These are phyloP conservation scores for Trachymyrmex septentrionalis DNA, from an alignment of 1,140 invertebrate genomes.

Conservation along the genomic window DNA sequence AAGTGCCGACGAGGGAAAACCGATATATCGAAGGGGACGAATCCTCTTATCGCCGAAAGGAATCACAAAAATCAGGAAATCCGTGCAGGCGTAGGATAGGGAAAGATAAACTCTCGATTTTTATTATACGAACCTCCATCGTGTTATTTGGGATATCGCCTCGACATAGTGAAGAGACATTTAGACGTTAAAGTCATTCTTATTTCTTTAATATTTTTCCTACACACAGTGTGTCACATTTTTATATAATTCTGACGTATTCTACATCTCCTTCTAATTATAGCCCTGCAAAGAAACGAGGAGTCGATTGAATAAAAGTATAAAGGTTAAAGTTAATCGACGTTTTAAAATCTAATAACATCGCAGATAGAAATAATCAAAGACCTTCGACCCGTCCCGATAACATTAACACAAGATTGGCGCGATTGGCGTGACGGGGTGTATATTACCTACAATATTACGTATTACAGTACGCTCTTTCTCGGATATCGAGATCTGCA, in stretches of 20 bases:
- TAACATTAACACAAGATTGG: not conserved
- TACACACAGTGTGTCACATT: not conserved
- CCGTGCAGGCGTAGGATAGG: conserved; percentile 64
- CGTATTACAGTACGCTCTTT: not conserved
- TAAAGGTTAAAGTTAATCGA: conserved; percentile 56
- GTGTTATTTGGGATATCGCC: conserved; percentile 23
- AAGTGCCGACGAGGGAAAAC: conserved; percentile 47
- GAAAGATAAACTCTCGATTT: conserved; percentile 70
- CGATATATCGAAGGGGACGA: conserved; percentile 72
- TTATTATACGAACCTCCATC: conserved; percentile 54
- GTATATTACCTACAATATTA: conserved; percentile 1
- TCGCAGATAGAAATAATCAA: conserved; percentile 34
- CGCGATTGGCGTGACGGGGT: not conserved
- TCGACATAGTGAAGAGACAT: not conserved
- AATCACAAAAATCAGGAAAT: conserved; percentile 72
- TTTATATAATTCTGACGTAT: conserved; percentile 27
- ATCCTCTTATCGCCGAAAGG: conserved; percentile 74
- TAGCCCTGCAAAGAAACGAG: not conserved
- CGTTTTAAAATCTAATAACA: conserved; percentile 39
- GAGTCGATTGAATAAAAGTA: conserved; percentile 27
- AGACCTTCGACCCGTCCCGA: conserved; percentile 1
- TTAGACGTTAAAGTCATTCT: not conserved
- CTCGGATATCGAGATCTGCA: conserved; percentile 20
- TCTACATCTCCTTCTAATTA: conserved; percentile 27
- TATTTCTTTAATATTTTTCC: not conserved